Evolutionary conservation across 1,140 invertebrate species (phyloP), one percentile per base, ranked within the genome.

Genomic region (Drosophila watanabei): DNA sequence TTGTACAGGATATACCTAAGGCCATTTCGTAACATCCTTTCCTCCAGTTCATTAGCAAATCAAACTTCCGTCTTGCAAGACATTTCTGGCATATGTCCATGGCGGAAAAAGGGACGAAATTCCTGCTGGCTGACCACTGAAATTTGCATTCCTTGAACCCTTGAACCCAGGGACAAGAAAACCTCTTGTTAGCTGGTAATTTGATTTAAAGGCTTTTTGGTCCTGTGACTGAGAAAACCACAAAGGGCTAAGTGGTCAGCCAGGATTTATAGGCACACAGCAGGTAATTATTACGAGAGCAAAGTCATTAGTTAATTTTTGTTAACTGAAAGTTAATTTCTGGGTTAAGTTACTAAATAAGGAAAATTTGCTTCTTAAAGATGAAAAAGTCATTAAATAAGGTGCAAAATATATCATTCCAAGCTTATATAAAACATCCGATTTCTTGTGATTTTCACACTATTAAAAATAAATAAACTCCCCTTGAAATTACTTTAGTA

Each of bases 11-110:
- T 65, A 68, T 58, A 18, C 33, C 58, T 51, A 13, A 28, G 73
- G 66, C 52, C 41, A 80, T 83, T 69, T 41, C 57, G 37, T 68
- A 60, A 87, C 62, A 87, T 88, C 83, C 79, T 86, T 71, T 91
- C 75, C 71, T 68, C 66, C 82, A 73, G 79, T 90, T 90, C 86
- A 89, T 89, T 89, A 89, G 86, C 86, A 89, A 89, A 89, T 89
- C 87, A 86, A 89, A 89, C 86, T 89, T 89, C 86, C 86, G 82
- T 66, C 82, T 79, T 66, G 32, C 58, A 82, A 88, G 83, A 80
- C 80, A 85, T 79, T 79, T 63, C 51, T 45, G 65, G 41, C 56
- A 61, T 68, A 51, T 80, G 78, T 81, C 75, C 68, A 57, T 35
- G 13, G 24, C 18, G 33, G 33, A 57, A 87, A 82, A 82, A 82